phyloP scores from a whole-genome alignment of 2,113 vertebrate genomes.

The Patagioenas fasciata region DNA sequence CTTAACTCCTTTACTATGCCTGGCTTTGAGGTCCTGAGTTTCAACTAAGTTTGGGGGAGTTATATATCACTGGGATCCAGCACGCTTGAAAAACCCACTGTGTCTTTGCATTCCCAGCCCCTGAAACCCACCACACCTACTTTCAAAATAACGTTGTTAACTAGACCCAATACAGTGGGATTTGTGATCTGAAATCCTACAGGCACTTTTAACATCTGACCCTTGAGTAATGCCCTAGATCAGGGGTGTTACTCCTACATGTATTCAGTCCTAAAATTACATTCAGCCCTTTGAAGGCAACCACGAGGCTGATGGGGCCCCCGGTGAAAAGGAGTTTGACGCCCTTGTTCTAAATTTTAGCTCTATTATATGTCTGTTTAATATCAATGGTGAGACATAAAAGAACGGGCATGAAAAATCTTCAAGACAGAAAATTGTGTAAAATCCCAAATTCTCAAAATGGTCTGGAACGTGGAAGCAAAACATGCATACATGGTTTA shows the following conservation, averaged over 20 bases:
- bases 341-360: neutral
- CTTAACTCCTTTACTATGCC: neutral
- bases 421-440: neutral
- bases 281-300: too few species aligned
- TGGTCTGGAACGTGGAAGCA: conserved; percentile 22
- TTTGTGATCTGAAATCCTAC: neutral
- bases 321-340: too few species aligned
- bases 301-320: too few species aligned
- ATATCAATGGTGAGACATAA: conserved; percentile 4
- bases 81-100: neutral
- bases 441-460: conserved; percentile 51
- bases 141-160: neutral
- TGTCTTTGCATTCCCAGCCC: neutral
- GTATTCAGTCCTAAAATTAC: too few species aligned
- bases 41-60: neutral
- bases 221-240: neutral
- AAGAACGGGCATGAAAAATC: conserved; percentile 15
- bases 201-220: neutral
- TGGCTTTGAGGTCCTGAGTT: neutral
- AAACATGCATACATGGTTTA: neutral
- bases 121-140: neutral
- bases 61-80: neutral
- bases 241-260: too few species aligned
- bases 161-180: neutral
- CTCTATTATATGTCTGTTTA: conserved; percentile 15